Evolutionary conservation across 1,140 invertebrate species (phyloP).

Genomic region (Dermatophagoides farinae): DNA sequence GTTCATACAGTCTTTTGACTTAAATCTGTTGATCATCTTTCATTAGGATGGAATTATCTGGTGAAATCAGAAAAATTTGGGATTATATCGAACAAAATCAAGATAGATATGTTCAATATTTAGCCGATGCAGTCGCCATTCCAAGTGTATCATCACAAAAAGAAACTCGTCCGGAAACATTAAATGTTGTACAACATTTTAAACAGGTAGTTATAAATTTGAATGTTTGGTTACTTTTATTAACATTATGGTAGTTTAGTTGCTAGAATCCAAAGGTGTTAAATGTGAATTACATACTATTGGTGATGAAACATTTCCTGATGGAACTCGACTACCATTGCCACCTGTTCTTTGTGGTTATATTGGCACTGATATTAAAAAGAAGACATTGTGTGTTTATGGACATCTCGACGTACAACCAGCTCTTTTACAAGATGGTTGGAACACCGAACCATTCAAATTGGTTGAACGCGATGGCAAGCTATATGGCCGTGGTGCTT

Average conservation of each 20-base stretch:
- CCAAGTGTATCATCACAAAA: constrained; percentile 75
- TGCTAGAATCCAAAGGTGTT: constrained; percentile 51
- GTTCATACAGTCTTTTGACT: background rate
- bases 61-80: background rate
- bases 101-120: constrained; percentile 46
- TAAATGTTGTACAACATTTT: constrained; percentile 51
- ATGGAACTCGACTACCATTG: constrained; percentile 48
- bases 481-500: constrained; percentile 71
- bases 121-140: constrained; percentile 71
- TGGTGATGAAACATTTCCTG: constrained; percentile 46
- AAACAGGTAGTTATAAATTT: background rate
- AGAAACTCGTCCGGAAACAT: constrained; percentile 45
- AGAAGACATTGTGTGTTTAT: constrained; percentile 74
- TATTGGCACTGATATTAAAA: constrained; percentile 54
- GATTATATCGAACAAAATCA: constrained; percentile 51
- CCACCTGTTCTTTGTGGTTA: constrained; percentile 68
- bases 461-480: constrained; percentile 71
- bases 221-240: background rate
- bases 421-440: constrained; percentile 71
- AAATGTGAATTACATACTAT: constrained; percentile 52
- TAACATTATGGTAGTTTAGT: constrained; percentile 21
- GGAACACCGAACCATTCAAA: constrained; percentile 83
- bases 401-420: constrained; percentile 97
- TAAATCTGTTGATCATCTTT: background rate
- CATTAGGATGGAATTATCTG: background rate